Conservation (phyloP, 2,888 invertebrate genomes). For the Trichopoda pennipes region DNA sequence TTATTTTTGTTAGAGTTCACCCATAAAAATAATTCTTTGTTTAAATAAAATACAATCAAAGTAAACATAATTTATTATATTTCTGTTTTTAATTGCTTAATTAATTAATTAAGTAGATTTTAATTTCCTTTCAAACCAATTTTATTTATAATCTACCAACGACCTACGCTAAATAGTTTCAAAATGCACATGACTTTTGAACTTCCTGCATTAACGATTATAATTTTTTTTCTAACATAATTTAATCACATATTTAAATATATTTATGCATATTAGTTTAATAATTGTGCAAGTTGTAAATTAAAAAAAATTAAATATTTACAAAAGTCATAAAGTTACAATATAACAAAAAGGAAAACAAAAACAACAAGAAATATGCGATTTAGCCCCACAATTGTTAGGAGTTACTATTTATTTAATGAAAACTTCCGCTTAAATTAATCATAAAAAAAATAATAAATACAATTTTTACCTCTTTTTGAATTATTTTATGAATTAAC, state of each 20-base stretch:
- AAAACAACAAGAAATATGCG: constrained; percentile 6
- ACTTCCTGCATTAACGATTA: constrained; percentile 54
- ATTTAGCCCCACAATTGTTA: constrained; percentile 35
- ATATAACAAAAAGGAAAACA: no score
- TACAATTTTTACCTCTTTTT: constrained; percentile 30
- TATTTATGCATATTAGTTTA: constrained; percentile 34
- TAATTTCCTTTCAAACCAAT: constrained; percentile 37
- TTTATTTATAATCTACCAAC: constrained; percentile 1
- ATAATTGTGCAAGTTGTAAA: constrained; percentile 33
- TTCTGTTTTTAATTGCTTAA: constrained; percentile 28
- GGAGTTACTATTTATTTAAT: constrained; percentile 45
- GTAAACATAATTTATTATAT: neutral
- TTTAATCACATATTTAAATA: constrained; percentile 20
- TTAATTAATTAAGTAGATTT: constrained; percentile 31
- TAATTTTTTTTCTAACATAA: neutral
- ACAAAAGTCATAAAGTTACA: constrained; percentile 14
- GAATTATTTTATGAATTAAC: constrained; percentile 17
- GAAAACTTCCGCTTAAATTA: constrained; percentile 67
- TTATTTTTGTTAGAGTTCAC: neutral
- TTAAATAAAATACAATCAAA: neutral
- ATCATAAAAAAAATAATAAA: constrained; percentile 37
- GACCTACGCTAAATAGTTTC: constrained; percentile 56
- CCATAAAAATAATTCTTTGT: neutral
- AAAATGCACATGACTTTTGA: constrained; percentile 51
- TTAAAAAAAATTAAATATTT: neutral